Conservation (phyloP, 2,888 invertebrate genomes). For the Aphidoletes aphidimyza region DNA sequence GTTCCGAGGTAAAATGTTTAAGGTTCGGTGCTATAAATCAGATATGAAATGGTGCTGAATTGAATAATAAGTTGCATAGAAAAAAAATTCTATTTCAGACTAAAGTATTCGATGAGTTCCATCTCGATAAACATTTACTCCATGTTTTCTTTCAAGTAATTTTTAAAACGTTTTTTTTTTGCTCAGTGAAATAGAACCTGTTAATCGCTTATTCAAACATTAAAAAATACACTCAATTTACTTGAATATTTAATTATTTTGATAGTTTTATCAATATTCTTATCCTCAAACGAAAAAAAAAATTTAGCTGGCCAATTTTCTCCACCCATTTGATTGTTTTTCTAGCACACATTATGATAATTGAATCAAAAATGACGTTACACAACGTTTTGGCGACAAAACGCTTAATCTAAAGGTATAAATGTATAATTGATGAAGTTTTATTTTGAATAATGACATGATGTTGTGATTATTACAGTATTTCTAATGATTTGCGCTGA, state of each 20-base stretch:
- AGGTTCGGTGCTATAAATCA: constrained; percentile 4
- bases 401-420: no score
- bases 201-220: no score
- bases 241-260: no score
- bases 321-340: constrained; percentile 30
- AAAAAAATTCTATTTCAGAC: neutral
- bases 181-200: no score
- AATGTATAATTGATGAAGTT: no score
- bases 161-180: no score
- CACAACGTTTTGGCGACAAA: neutral
- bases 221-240: no score
- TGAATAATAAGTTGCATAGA: neutral
- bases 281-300: neutral
- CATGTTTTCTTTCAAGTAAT: no score
- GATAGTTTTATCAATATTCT: no score
- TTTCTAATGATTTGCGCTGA: neutral
- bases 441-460: no score
- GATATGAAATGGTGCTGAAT: constrained; percentile 33
- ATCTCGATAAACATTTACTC: no score
- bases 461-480: neutral
- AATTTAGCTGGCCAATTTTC: constrained; percentile 27
- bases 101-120: no score
- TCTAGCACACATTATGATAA: neutral
- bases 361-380: neutral
- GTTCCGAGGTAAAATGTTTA: neutral